Conservation (phyloP, 1,140 invertebrate genomes). For the Tetranychus cinnabarinus region DNA sequence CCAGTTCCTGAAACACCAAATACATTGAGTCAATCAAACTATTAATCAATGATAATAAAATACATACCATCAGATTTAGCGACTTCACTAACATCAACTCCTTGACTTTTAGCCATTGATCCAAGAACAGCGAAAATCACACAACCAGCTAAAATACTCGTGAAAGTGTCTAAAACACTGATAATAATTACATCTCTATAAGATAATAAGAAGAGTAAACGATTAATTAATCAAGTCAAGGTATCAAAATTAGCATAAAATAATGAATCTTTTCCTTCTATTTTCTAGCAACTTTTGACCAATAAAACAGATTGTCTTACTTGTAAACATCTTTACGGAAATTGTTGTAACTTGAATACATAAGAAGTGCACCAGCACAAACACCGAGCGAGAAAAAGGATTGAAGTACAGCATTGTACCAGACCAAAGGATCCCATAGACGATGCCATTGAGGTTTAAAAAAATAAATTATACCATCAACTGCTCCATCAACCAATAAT, state of each 20-base stretch:
- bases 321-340: slow-evolving; percentile 78
- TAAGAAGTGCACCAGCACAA: slow-evolving; percentile 79
- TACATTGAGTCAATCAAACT: too few species aligned
- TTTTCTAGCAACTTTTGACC: too few species aligned
- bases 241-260: too few species aligned
- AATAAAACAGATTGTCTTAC: not conserved
- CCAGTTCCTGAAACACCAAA: slow-evolving; percentile 47
- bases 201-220: slow-evolving; percentile 22
- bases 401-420: slow-evolving; percentile 66
- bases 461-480: slow-evolving; percentile 27
- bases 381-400: slow-evolving; percentile 90
- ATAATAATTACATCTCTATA: slow-evolving; percentile 75
- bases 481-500: slow-evolving; percentile 25
- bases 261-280: too few species aligned
- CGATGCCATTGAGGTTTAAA: slow-evolving; percentile 19
- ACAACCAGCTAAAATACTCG: slow-evolving; percentile 90
- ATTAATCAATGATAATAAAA: too few species aligned
- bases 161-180: slow-evolving; percentile 77
- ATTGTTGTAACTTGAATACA: slow-evolving; percentile 84
- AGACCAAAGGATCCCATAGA: slow-evolving; percentile 17
- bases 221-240: too few species aligned
- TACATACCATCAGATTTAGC: not conserved
- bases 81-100: slow-evolving; percentile 1
- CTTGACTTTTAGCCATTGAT: slow-evolving; percentile 13
- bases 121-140: slow-evolving; percentile 95